phyloP scores from a whole-genome alignment of 2,888 invertebrate species.

The Drosophila subquinaria region DNA sequence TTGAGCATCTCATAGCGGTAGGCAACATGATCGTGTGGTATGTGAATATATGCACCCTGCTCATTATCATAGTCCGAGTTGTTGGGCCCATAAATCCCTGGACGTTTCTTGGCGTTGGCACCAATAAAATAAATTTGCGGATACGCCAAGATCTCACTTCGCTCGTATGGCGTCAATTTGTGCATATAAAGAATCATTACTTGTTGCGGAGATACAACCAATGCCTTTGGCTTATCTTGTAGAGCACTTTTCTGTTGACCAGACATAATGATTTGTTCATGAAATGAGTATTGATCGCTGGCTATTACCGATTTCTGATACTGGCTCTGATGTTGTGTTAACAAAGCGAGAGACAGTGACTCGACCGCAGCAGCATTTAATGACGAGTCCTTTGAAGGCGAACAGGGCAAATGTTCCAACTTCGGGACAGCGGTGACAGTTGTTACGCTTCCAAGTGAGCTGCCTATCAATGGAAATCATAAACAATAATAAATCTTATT shows the following conservation, averaged over 20 bases:
- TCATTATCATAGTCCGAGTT: conserved; percentile 99
- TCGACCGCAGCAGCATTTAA: conserved; percentile 45
- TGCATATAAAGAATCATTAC: conserved; percentile 95
- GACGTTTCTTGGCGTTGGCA: conserved; percentile 97
- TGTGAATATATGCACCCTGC: conserved; percentile 98
- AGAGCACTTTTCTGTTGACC: conserved; percentile 84
- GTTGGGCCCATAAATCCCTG: conserved; percentile 94
- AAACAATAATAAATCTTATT: too few relatives aligned
- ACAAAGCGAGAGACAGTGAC: conserved; percentile 36
- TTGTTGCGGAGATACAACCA: conserved; percentile 93
- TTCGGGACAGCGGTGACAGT: conserved; percentile 24
- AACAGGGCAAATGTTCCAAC: conserved; percentile 27
- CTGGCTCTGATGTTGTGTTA: conserved; percentile 35
- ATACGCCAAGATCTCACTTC: conserved; percentile 98
- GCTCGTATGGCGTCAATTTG: conserved; percentile 98
- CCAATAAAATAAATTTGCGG: conserved; percentile 94
- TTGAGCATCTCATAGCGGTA: conserved; percentile 97
- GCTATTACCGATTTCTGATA: conserved; percentile 39
- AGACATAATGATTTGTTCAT: conserved; percentile 85
- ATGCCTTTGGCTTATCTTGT: conserved; percentile 86
- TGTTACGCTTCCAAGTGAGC: too few relatives aligned
- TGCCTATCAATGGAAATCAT: conserved; percentile 40
- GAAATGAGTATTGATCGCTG: conserved; percentile 72
- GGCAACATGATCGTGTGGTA: conserved; percentile 98
- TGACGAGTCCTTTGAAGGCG: conserved; percentile 20